Base-by-base conservation (phyloP, 2,113 vertebrate genomes). In the Grallaria varia region DNA sequence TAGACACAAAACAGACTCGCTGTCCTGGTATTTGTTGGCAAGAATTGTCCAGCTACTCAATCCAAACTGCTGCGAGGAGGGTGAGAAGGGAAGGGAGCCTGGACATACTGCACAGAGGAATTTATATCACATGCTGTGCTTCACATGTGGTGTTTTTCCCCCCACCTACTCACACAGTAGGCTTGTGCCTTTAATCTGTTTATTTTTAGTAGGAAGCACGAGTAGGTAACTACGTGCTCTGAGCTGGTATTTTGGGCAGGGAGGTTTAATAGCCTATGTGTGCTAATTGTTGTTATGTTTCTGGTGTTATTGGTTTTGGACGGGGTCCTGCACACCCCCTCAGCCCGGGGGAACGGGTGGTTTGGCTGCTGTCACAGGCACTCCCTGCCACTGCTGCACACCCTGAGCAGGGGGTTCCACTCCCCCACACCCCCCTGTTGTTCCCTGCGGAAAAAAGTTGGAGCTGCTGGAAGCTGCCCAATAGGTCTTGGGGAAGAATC, bases 171-270 rank as follows among this genome's bases (percentile, higher is more conserved):
- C 80, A 58, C 52, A 82, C 52, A 68, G 84, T 13, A 87, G 30
- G 69, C 71, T 75, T 87, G 69, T 49, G 58, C 72, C 85, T 93
- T 84, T 9, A 89, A 84, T 87, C 64, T 89, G 84, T 89, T 96
- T 94, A 87, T 93, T 96, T 96, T 89, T 72, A 91, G 84, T 82
- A 76, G 92, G 87, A 95, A 89, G 56, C 53, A 21, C 11, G 59
- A 87, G 35, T 72, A 87, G 74, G 84, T 78, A 81, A 89, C 82
- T 87, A 87, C 2, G 10, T 52, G 73, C 68, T 91, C 84, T 39
- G n/a, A 40, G 63, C 5, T 37, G 79, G 18, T 91, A 92, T 95
- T 96, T 97, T 82, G 75, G 81, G 78, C 81, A 89, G 44, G 47
- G 60, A 91, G 56, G 69, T 77, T 89, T 67, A 87, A 84, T 74